phyloP scores from a whole-genome alignment of 1,140 invertebrate species.

The Aporrectodea caliginosa region DNA sequence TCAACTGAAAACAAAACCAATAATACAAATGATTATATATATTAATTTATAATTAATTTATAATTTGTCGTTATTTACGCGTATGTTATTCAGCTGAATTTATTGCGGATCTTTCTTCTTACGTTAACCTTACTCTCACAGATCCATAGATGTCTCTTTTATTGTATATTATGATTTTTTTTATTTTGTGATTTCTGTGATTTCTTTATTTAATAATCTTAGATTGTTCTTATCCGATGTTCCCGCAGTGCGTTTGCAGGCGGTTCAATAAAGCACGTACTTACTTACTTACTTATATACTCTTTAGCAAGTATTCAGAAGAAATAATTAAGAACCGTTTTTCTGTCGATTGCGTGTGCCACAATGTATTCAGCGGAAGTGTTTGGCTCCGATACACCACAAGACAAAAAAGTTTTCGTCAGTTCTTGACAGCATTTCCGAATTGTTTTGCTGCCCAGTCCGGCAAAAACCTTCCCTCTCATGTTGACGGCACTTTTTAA shows the following conservation, averaged over 20 bases:
- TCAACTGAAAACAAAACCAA: no score
- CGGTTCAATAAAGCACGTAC: neutral
- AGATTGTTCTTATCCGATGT: neutral
- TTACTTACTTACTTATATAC: neutral
- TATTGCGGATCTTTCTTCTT: no score
- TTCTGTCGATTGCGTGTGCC: neutral
- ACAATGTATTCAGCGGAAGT: neutral
- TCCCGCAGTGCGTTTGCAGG: neutral
- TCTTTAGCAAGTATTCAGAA: neutral
- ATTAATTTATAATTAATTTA: neutral
- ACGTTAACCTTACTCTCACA: no score
- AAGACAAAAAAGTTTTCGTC: neutral
- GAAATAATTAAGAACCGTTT: neutral
- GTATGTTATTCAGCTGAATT: neutral
- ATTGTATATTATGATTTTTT: no score
- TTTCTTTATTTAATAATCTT: neutral
- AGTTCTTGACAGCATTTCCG: neutral
- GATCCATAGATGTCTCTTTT: no score
- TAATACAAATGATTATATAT: no score
- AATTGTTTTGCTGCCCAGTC: no score
- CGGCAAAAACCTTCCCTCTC: no score
- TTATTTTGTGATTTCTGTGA: no score
- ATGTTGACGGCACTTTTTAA: no score
- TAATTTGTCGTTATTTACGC: neutral
- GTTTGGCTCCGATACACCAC: neutral